phyloP scores from a whole-genome alignment of 2,113 vertebrate genomes.

The Mesocricetus auratus region DNA sequence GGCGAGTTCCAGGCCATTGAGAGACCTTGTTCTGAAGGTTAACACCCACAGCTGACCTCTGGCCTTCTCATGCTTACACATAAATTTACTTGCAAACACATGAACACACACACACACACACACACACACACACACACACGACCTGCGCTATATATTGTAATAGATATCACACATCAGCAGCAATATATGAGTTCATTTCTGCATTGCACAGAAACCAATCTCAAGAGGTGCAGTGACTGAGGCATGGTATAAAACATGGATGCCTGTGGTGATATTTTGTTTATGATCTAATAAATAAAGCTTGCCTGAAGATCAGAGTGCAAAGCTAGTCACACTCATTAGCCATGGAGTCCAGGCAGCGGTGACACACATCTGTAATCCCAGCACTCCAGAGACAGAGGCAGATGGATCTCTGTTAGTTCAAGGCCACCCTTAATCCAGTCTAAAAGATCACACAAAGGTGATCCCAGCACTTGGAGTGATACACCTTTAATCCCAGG shows the following conservation, averaged over 20 bases:
- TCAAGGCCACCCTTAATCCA: too few species aligned
- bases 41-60: background rate
- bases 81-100: background rate
- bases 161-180: background rate
- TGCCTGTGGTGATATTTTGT: background rate
- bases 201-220: background rate
- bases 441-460: too few species aligned
- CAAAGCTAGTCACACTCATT: too few species aligned
- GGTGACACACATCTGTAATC: too few species aligned
- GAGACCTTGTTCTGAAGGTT: background rate
- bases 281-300: too few species aligned
- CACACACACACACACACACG: background rate
- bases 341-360: too few species aligned
- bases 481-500: too few species aligned
- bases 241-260: background rate
- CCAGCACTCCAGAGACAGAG: too few species aligned
- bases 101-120: background rate
- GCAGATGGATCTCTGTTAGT: too few species aligned
- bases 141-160: background rate
- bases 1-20: background rate
- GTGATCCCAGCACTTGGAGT: too few species aligned
- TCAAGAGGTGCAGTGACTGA: slow-evolving; percentile 12
- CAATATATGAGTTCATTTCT: background rate
- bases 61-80: background rate
- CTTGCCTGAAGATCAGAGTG: too few species aligned